Conservation (phyloP, 2,797 vertebrate species). For the Poecile montanus region DNA sequence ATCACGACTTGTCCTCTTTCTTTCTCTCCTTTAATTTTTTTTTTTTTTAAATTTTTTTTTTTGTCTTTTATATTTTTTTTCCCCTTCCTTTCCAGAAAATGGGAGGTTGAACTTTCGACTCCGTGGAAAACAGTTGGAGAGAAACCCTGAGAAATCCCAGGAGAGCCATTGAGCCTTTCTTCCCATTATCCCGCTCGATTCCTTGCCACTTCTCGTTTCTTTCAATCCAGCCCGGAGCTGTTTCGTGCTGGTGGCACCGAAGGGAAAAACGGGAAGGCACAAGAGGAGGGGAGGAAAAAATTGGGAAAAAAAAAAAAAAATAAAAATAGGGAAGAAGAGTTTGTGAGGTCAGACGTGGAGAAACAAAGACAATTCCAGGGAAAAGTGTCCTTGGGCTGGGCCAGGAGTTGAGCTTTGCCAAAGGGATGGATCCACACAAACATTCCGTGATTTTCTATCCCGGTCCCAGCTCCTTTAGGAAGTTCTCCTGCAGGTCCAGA, state of each 20-base stretch:
- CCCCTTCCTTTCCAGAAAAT: conserved; percentile 69
- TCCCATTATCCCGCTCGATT: conserved; percentile 68
- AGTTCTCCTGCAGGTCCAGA: background rate
- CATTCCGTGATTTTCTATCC: background rate
- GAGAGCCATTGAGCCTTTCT: conserved; percentile 43
- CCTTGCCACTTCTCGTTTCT: conserved; percentile 47
- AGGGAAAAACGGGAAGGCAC: background rate
- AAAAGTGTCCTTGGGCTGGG: background rate
- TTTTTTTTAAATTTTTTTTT: conserved; percentile 45
- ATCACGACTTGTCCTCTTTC: conserved; percentile 74
- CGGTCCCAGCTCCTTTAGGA: rapidly evolving
- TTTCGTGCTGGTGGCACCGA: conserved; percentile 43
- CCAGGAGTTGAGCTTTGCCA: background rate
- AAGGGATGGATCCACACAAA: background rate
- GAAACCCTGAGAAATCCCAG: conserved; percentile 35
- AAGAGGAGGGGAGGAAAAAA: background rate
- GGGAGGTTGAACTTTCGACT: conserved; percentile 80
- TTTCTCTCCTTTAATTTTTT: conserved; percentile 11
- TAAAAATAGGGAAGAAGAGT: background rate
- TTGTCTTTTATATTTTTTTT: background rate
- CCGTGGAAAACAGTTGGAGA: conserved; percentile 70
- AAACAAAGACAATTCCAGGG: background rate
- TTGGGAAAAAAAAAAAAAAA: background rate
- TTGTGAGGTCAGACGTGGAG: conserved; percentile 13
- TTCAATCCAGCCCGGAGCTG: conserved; percentile 40